These are phyloP conservation scores for Helobdella robusta DNA, from an alignment of 2,888 invertebrate species.

Conservation along the genomic window DNA sequence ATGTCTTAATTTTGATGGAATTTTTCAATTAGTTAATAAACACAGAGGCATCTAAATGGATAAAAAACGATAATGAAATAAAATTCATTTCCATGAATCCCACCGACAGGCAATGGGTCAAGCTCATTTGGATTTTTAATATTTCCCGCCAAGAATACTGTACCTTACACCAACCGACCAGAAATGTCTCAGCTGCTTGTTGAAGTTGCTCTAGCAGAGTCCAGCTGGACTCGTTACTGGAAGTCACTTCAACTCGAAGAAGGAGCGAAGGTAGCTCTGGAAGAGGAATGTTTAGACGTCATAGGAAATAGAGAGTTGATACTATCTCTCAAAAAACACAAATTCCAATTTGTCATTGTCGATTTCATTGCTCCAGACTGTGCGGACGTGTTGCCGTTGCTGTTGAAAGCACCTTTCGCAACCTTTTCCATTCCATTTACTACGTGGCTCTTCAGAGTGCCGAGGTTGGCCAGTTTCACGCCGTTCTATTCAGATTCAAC, in stretches of 20 bases:
- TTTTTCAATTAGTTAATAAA: too few species aligned
- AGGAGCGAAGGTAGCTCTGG: neutral
- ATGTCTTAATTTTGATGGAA: too few species aligned
- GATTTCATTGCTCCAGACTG: constrained; percentile 24
- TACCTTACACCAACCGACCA: neutral
- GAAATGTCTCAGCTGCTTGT: constrained; percentile 1
- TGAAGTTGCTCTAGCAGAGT: constrained; percentile 6
- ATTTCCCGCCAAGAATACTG: too few species aligned
- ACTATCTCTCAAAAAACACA: neutral
- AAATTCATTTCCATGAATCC: too few species aligned
- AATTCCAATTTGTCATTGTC: constrained; percentile 31
- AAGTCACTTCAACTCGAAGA: constrained; percentile 1
- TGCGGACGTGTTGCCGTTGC: constrained; percentile 25
- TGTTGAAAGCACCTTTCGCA: constrained; percentile 29
- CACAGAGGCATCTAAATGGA: too few species aligned
- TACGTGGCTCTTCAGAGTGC: constrained; percentile 15
- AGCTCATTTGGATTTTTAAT: too few species aligned
- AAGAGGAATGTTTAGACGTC: neutral
- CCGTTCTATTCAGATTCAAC: neutral
- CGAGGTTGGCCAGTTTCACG: neutral
- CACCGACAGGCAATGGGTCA: too few species aligned
- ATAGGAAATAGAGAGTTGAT: neutral
- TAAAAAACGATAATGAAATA: too few species aligned
- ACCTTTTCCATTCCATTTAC: constrained; percentile 9
- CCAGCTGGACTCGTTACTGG: neutral